Conservation (phyloP, 2,797 vertebrate species). For the Halcyon chelicuti region DNA sequence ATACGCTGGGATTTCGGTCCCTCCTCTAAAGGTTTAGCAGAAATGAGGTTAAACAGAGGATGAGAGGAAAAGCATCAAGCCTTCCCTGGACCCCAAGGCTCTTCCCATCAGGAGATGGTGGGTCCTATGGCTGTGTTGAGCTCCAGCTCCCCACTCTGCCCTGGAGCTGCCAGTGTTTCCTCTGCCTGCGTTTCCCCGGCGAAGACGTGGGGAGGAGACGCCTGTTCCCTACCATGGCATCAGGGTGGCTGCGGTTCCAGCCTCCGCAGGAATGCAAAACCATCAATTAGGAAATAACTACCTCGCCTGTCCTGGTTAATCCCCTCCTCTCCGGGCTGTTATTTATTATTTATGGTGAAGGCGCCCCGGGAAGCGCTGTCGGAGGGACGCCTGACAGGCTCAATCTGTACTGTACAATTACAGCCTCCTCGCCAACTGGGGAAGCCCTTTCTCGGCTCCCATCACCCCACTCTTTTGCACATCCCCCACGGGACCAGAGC, state of each 20-base stretch:
- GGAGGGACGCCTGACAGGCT: conserved; percentile 4
- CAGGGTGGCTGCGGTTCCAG: background rate
- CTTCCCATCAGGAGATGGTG: background rate
- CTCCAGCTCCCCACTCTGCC: background rate
- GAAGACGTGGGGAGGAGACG: background rate
- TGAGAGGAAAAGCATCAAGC: accelerated
- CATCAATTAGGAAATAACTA: conserved; percentile 36
- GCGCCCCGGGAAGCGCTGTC: conserved; percentile 3
- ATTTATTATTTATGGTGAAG: conserved; percentile 27
- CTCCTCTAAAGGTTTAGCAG: background rate
- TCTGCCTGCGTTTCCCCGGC: background rate
- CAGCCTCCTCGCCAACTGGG: conserved; percentile 31
- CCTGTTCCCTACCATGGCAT: background rate
- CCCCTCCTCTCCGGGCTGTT: conserved; percentile 34
- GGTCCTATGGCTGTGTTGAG: background rate
- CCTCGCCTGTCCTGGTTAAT: conserved; percentile 32
- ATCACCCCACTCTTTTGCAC: background rate
- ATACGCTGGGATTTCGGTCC: accelerated
- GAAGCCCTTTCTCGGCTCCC: background rate
- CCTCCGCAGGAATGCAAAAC: conserved; percentile 4
- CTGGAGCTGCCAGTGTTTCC: background rate
- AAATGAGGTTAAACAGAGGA: background rate
- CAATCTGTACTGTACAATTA: background rate
- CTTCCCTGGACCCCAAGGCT: background rate
- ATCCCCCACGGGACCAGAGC: background rate